These are phyloP conservation scores for Conus ventricosus DNA, from an alignment of 1,140 invertebrate genomes.

Conservation along the genomic window DNA sequence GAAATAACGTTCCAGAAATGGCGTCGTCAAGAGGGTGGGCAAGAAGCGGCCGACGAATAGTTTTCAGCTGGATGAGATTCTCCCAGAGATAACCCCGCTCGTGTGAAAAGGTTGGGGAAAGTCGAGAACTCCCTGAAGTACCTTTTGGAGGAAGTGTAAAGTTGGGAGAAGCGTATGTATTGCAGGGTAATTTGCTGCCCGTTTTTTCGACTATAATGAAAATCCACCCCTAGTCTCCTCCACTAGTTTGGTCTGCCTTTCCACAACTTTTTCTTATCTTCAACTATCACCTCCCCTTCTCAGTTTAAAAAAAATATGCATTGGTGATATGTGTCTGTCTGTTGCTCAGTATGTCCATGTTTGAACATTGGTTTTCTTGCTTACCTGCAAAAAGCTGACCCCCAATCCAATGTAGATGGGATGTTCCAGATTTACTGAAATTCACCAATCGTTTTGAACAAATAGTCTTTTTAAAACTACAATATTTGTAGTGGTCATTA, in stretches of 20 bases:
- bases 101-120: background rate
- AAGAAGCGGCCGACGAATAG: background rate
- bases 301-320: no score
- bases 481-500: no score
- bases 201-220: background rate
- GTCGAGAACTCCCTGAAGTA: background rate
- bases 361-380: no score
- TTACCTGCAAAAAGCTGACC: no score
- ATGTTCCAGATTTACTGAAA: no score
- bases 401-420: no score
- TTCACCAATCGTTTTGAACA: no score
- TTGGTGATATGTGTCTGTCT: no score
- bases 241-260: background rate
- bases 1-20: background rate
- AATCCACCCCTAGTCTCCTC: no score
- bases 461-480: no score
- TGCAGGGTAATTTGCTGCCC: background rate
- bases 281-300: background rate
- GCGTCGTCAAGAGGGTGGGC: background rate
- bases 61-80: conserved; percentile 7
- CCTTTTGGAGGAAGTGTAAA: background rate
- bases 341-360: no score
- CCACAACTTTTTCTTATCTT: background rate
- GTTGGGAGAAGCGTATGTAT: background rate
- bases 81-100: background rate